phyloP scores from a whole-genome alignment of 2,113 vertebrate genomes.

The Corythornis vintsioides region DNA sequence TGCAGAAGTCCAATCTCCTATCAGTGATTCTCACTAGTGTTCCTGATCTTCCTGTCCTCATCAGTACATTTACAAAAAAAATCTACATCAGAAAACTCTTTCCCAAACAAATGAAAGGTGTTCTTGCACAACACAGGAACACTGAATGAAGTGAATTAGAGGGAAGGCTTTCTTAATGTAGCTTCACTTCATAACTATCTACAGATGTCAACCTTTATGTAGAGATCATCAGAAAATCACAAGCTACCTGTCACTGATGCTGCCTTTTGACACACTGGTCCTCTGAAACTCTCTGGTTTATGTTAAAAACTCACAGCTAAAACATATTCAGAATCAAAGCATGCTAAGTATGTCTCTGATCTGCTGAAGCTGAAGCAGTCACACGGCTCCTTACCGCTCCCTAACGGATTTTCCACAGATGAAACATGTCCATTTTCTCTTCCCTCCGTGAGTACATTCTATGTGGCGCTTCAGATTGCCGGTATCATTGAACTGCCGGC shows the following conservation, averaged over 20 bases:
- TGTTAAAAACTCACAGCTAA: neutral
- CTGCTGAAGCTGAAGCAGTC: neutral
- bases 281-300: neutral
- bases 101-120: neutral
- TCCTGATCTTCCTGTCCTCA: neutral
- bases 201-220: neutral
- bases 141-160: neutral
- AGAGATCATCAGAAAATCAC: neutral
- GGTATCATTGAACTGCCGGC: constrained; percentile 95
- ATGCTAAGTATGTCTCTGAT: neutral
- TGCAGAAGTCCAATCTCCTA: neutral
- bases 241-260: neutral
- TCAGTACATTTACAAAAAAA: neutral
- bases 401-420: constrained; percentile 96
- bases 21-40: neutral
- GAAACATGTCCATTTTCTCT: constrained; percentile 96
- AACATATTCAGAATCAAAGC: neutral
- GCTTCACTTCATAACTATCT: neutral
- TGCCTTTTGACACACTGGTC: neutral
- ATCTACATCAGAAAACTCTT: neutral
- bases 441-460: constrained; percentile 97
- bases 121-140: neutral
- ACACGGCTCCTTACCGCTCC: constrained; percentile 83
- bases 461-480: constrained; percentile 96
- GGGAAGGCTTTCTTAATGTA: neutral